Evolutionary conservation across 2,113 vertebrate genomes (phyloP).

Genomic region (Ammodytes marinus): DNA sequence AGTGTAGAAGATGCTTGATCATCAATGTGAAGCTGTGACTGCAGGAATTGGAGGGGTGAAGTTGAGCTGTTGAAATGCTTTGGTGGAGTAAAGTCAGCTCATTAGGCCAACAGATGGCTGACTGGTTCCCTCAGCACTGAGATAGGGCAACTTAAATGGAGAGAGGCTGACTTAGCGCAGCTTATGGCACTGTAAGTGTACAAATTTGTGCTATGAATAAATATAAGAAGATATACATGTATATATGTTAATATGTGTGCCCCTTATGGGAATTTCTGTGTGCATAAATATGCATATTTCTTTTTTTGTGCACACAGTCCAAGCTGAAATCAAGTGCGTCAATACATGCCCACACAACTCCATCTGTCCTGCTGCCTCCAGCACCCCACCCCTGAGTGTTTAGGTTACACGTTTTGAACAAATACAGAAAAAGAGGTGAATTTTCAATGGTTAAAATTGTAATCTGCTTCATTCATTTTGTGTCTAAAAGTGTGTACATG

Average conservation of each 20-base stretch:
- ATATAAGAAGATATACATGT: no score
- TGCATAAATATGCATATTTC: conserved; percentile 47
- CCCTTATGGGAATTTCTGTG: conserved; percentile 11
- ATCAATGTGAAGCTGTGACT: not conserved
- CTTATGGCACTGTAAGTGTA: conserved; percentile 20
- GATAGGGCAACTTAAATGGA: conserved; percentile 19
- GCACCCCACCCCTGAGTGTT: not conserved
- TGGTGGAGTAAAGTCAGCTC: conserved; percentile 41
- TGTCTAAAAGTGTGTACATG: not conserved
- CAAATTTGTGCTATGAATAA: not conserved
- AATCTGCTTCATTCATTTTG: not conserved
- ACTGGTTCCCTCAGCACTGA: conserved; percentile 14
- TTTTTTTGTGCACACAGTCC: conserved; percentile 20
- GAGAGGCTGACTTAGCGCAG: conserved; percentile 55
- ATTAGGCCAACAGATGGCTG: conserved; percentile 77
- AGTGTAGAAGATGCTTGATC: not conserved
- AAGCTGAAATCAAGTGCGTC: conserved; percentile 40
- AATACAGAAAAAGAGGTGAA: not conserved
- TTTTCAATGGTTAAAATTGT: not conserved
- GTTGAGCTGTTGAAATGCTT: conserved; percentile 68
- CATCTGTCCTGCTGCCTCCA: conserved; percentile 66
- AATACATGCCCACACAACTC: conserved; percentile 59
- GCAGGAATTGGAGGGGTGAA: conserved; percentile 38
- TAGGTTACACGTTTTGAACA: conserved; percentile 20
- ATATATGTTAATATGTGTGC: not conserved